Base-by-base conservation (phyloP, 2,797 vertebrate species). In the Sparus aurata region DNA sequence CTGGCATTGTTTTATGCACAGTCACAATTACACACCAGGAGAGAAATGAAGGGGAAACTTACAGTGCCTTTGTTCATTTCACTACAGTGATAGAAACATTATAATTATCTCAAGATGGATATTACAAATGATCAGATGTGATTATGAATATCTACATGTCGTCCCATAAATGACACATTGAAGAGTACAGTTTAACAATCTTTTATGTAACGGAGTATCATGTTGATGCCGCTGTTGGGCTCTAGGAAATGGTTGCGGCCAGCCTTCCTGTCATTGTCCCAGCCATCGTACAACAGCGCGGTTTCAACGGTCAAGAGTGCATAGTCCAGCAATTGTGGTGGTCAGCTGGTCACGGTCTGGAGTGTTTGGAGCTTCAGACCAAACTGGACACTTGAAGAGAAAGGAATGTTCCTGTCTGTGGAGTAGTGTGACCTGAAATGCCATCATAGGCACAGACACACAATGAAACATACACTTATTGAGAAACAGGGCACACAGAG, bases 341-440 rank as follows among this genome's bases (percentile, higher is more conserved):
- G 82, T 83, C 47, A 50, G 73, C 73, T 88, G 89, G 83, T 83
- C 77, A 49, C 54, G n/a, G 75, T 81, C 27, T 34, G 4, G 12
- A 68, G 41, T 72, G 59, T 55, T 73, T 69, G 58, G 65, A 79
- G 82, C 60, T 67, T 78, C 71, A 50, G 66, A 76, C 62, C 43
- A 59, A 57, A 70, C 75, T 23, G 22, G 68, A 84, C 83, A 85
- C 77, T 66, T 65, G n/a, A 69, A 79, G 73, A 83, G 85, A 89
- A 75, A 87, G 83, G 90, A 94, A 92, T 93, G 87, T 92, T 85
- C 79, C 79, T 38, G 59, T 75, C 73, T 47, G 68, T 76, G 61
- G 81, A 67, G 30, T 45, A 20, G 66, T 75, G 63, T 84, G 86
- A 84, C 85, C 79, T 77, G 50, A 89, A 86, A 73, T 82, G 57